Evolutionary conservation across 2,888 invertebrate species (phyloP).

Genomic region (Aspidiotus rigidus): DNA sequence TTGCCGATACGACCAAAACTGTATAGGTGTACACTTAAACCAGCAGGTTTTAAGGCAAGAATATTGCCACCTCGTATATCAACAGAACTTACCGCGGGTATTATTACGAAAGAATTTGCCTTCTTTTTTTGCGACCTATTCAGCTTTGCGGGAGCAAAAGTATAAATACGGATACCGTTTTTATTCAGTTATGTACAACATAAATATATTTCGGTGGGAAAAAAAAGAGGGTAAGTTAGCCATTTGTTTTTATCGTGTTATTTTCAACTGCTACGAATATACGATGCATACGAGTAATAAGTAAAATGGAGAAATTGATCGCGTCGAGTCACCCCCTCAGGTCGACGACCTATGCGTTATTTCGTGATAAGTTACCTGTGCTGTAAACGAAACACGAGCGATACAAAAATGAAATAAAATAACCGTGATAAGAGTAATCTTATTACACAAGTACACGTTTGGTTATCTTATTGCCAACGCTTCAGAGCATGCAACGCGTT

Average conservation of each 20-base stretch:
- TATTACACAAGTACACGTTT: too few species aligned
- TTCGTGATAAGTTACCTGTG: too few species aligned
- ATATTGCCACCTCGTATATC: slow-evolving; percentile 18
- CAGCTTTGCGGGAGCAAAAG: too few species aligned
- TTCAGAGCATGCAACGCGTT: too few species aligned
- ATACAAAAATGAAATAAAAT: too few species aligned
- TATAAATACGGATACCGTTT: too few species aligned
- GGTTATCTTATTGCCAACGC: too few species aligned
- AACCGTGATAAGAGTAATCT: too few species aligned
- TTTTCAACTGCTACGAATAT: neutral
- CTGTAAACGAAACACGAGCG: too few species aligned
- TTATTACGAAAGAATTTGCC: slow-evolving; percentile 8
- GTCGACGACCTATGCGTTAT: too few species aligned
- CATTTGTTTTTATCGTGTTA: slow-evolving; percentile 1
- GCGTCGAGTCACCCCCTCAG: neutral
- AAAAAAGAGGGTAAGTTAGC: neutral
- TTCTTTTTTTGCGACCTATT: neutral
- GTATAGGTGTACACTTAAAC: neutral
- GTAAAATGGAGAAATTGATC: neutral
- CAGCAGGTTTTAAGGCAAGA: slow-evolving; percentile 2
- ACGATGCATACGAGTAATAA: neutral
- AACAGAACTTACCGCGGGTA: neutral
- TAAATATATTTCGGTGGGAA: too few species aligned
- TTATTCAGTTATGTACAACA: too few species aligned
- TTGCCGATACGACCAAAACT: neutral